Conservation (phyloP, 2,797 vertebrate species). For the Danio kyathit region DNA sequence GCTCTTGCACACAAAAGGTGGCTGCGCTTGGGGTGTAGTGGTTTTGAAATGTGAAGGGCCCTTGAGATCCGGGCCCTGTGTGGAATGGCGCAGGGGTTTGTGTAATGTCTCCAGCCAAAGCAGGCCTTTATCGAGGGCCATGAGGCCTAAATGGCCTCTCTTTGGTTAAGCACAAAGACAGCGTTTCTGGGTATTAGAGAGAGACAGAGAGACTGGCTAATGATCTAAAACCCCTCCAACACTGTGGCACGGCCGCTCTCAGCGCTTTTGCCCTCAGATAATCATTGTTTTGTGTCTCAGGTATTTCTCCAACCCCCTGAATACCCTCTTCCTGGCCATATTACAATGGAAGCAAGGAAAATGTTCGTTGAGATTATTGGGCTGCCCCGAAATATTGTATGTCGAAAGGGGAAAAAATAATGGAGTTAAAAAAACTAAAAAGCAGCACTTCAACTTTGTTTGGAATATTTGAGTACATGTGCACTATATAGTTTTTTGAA, state of each 20-base stretch:
- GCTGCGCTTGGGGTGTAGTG: conserved; percentile 79
- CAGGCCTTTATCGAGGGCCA: conserved; percentile 82
- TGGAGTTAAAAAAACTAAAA: conserved; percentile 49
- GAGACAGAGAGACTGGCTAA: conserved; percentile 89
- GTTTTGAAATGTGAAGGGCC: conserved; percentile 78
- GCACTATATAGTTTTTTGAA: conserved; percentile 11
- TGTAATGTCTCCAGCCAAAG: conserved; percentile 83
- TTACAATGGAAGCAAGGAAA: conserved; percentile 53
- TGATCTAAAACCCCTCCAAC: conserved; percentile 90
- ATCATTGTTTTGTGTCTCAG: conserved; percentile 76
- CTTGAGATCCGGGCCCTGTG: conserved; percentile 78
- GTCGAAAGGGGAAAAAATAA: conserved; percentile 49
- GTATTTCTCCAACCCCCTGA: conserved; percentile 61
- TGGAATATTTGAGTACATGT: conserved; percentile 17
- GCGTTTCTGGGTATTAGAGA: conserved; percentile 87
- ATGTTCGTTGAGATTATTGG: conserved; percentile 58
- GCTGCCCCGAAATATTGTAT: conserved; percentile 49
- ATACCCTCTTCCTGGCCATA: conserved; percentile 44
- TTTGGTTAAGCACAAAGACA: conserved; percentile 86
- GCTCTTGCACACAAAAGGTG: conserved; percentile 85
- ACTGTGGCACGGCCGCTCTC: conserved; percentile 75
- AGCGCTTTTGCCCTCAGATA: conserved; percentile 77
- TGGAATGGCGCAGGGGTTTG: conserved; percentile 80
- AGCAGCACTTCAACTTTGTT: conserved; percentile 35
- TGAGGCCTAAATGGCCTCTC: conserved; percentile 84